phyloP scores from a whole-genome alignment of 1,140 invertebrate species.

The Drosophila guanche region DNA sequence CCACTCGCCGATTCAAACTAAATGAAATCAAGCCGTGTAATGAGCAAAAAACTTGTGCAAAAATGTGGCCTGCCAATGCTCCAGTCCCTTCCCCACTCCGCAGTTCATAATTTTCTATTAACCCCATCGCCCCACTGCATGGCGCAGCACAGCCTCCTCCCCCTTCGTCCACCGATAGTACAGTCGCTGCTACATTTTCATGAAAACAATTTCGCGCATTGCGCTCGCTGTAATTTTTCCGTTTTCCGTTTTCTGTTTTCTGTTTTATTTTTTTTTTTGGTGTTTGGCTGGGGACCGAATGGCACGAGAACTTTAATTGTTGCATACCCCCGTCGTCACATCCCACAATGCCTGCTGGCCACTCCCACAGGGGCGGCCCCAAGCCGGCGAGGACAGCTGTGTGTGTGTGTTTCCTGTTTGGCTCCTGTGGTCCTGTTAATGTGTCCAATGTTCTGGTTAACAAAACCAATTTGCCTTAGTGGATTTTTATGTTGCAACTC shows the following conservation, averaged over 20 bases:
- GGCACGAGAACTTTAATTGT: constrained; percentile 49
- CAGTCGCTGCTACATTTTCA: constrained; percentile 7
- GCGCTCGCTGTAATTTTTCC: constrained; percentile 17
- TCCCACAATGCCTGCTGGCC: constrained; percentile 3
- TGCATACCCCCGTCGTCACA: constrained; percentile 20
- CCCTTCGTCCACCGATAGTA: no score
- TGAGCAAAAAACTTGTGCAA: constrained; percentile 53
- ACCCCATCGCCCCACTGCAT: constrained; percentile 18
- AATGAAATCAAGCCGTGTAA: constrained; percentile 70
- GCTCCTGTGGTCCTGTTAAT: constrained; percentile 46
- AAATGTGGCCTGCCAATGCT: constrained; percentile 36
- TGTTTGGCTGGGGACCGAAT: constrained; percentile 16
- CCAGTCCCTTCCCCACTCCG: background rate
- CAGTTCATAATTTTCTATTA: constrained; percentile 48
- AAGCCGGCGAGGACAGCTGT: constrained; percentile 23
- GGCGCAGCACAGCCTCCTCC: background rate
- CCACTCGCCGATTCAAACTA: constrained; percentile 21
- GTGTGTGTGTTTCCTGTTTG: background rate
- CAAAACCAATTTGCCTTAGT: constrained; percentile 70
- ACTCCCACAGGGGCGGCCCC: constrained; percentile 6
- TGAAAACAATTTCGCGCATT: constrained; percentile 44
- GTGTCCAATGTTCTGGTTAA: constrained; percentile 60
- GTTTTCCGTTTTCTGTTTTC: background rate
- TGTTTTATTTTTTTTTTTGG: constrained; percentile 6
- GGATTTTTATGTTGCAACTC: constrained; percentile 60